Evolutionary conservation across 2,797 vertebrate species (phyloP), one percentile per base, ranked within the genome.

Genomic region (Myoxocephalus aenaeus): DNA sequence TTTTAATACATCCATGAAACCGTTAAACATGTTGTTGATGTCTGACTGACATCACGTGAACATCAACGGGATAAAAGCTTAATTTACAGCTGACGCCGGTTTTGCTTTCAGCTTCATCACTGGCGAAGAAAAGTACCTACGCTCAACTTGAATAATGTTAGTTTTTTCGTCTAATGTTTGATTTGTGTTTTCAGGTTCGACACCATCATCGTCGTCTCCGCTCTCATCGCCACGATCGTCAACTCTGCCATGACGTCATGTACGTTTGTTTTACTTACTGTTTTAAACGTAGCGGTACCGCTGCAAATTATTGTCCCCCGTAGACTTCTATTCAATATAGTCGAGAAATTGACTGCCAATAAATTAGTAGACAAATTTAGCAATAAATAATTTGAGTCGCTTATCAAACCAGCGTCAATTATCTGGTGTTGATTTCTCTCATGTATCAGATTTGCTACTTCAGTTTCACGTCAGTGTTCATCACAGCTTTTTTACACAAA

Each of bases 121-220:
- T 27, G 57, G 34, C 22, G 13, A 53, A 40, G 38, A 34, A 46
- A 59, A 34, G 6, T 13, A 3, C 54, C 58, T 6, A 7, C 8
- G 18, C 25, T 44, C 25, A 50, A 7, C n/a, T 25, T 22, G 0
- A 59, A 34, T 32, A 4, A 15, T 7, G 22, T 63, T 48, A 11
- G 2, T 44, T 53, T 22, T 22, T 12, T 51, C 40, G 61, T n/a
- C 13, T 72, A 0, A 67, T 2, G 8, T n/a, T 6, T 34, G 5
- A 25, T 44, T 27, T 59, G 5, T 65, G 22, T 63, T 22, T 75
- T 40, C 91, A 98, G 97, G 98, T 99, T 99, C 89, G 97, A 99
- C 87, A 96, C 94, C 1, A 86, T 97, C 87, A 97, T 99, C 82
- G 94, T 99, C 68, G 17, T 97, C 17, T 94, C 96, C 68, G 97